phyloP scores from a whole-genome alignment of 2,888 invertebrate genomes.

The Erebia ligea region DNA sequence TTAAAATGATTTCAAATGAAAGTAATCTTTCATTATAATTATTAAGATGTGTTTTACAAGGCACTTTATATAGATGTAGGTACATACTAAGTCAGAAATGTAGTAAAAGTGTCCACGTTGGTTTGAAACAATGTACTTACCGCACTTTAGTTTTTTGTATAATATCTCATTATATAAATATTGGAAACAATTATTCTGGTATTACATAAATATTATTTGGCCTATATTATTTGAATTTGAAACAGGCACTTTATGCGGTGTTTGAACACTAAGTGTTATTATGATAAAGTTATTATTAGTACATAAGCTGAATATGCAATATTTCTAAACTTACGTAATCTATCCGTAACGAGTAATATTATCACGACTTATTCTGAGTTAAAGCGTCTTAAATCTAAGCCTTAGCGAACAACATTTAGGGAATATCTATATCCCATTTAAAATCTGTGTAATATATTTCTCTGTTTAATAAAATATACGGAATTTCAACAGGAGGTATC shows the following conservation, averaged over 20 bases:
- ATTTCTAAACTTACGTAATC: conserved; percentile 49
- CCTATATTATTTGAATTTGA: conserved; percentile 23
- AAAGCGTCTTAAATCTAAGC: conserved; percentile 69
- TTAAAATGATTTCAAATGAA: not conserved
- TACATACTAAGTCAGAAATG: no score
- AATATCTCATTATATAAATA: not conserved
- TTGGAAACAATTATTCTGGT: not conserved
- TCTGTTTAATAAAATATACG: conserved; percentile 72
- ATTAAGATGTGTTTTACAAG: conserved; percentile 1
- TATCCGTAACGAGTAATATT: conserved; percentile 46
- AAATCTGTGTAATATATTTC: conserved; percentile 60
- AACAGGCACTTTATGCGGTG: conserved; percentile 41
- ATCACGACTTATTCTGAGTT: conserved; percentile 75
- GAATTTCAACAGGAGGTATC: conserved; percentile 78
- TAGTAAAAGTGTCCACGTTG: not conserved
- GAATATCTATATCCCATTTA: conserved; percentile 57
- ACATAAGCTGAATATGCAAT: conserved; percentile 40
- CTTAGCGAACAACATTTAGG: conserved; percentile 57
- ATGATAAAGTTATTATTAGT: conserved; percentile 50
- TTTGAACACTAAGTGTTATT: conserved; percentile 46
- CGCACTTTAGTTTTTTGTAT: not conserved
- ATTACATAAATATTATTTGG: conserved; percentile 17
- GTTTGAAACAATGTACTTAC: not conserved
- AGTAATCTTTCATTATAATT: not conserved
- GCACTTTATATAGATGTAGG: not conserved